Base-by-base conservation (phyloP, 53 echinoderm and acorn worm genomes). In the Hippasteria phrygiana region DNA sequence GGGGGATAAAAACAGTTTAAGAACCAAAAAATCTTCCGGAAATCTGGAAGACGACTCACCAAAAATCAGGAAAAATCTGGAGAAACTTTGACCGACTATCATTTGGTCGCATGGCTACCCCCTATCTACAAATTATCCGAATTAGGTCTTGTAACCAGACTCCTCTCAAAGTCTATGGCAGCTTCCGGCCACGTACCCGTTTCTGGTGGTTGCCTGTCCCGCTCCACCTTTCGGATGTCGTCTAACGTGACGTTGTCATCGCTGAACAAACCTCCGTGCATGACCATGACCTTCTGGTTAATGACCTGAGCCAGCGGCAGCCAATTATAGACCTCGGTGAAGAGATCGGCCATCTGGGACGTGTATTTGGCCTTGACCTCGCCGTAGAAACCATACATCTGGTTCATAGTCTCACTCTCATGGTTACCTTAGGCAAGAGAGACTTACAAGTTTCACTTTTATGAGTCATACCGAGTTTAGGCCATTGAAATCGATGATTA, bases 371-470 rank as follows among this genome's bases (percentile, higher is more conserved):
- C 90, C 70, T 90, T 94, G 48, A 97, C 97, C 74, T 97, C 97
- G 1, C 97, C 97, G 82, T 89, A 90, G 85, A 97, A 97, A 55
- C 98, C 98, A 56, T 98, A 98, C 98, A 98, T 95, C 88, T 98
- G 98, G 63, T 98, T 98, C 98, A 98, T 98, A 1, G 95, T 98
- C 63, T 98, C 98, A 89, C 95, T 98, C 70, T 98, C 98, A 82
- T 98, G 98, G 54, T 98, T 98, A 20, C 98, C 98, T 95, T 74
- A 24, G 45, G 28, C 35, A 59, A 43, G 59, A 73, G 12, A 51
- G 5, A 86, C 12, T 48, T n/a, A n/a, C n/a, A n/a, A n/a, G n/a
- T n/a, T n/a, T n/a, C n/a, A n/a, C n/a, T n/a, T n/a, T n/a, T n/a
- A n/a, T n/a, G n/a, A n/a, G n/a, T n/a, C n/a, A n/a, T n/a, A n/a